Evolutionary conservation across 2,888 invertebrate species (phyloP).

Genomic region (Reticulitermes lucifugus): DNA sequence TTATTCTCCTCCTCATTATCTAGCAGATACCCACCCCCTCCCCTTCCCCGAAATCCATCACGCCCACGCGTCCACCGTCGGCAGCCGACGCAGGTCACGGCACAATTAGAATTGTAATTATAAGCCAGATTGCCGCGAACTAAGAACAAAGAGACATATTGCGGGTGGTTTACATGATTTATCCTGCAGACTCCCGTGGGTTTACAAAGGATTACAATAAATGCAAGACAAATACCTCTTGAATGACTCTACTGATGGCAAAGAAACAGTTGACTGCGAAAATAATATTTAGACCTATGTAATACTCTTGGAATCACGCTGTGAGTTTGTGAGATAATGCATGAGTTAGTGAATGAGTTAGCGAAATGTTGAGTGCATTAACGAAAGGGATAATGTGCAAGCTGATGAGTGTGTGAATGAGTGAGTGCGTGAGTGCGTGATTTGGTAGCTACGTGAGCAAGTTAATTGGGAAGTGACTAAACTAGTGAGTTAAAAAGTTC

Average conservation of each 20-base stretch:
- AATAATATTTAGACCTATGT: too few relatives aligned
- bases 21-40: neutral
- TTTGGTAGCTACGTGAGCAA: neutral
- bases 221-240: too few relatives aligned
- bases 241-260: too few relatives aligned
- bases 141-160: too few relatives aligned
- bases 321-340: neutral
- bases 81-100: neutral
- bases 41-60: neutral
- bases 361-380: neutral
- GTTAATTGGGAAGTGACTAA: neutral
- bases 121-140: neutral
- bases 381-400: neutral
- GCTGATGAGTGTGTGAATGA: neutral
- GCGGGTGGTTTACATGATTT: too few relatives aligned
- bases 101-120: neutral
- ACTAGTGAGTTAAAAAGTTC: neutral
- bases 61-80: slow-evolving; percentile 5
- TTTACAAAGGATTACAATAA: too few relatives aligned
- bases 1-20: neutral
- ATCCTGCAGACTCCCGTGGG: too few relatives aligned
- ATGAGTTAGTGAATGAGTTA: neutral
- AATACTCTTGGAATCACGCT: too few relatives aligned
- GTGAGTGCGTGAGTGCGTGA: neutral
- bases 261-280: too few relatives aligned